These are phyloP conservation scores for Selenia dentaria DNA, from an alignment of 2,888 invertebrate species.

Conservation along the genomic window DNA sequence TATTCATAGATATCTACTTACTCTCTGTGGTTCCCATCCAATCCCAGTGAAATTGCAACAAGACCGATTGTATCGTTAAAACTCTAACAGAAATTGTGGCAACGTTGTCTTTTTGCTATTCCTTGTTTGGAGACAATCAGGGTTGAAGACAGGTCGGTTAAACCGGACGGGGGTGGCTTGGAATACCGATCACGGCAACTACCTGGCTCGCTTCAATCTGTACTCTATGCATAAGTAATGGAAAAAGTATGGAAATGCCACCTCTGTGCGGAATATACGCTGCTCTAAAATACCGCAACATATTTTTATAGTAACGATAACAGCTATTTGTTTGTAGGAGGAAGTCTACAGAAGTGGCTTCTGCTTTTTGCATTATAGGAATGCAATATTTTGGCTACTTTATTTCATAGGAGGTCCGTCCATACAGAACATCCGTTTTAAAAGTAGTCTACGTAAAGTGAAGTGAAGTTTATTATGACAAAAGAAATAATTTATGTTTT, in stretches of 20 bases:
- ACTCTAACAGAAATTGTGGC: constrained; percentile 34
- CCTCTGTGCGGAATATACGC: constrained; percentile 67
- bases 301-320: constrained; percentile 75
- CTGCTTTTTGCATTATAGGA: no score
- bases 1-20: background rate
- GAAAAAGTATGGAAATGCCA: constrained; percentile 79
- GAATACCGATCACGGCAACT: constrained; percentile 80
- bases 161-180: constrained; percentile 65
- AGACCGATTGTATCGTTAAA: constrained; percentile 32
- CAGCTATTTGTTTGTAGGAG: constrained; percentile 66
- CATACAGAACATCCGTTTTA: no score
- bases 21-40: constrained; percentile 16
- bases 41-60: constrained; percentile 27
- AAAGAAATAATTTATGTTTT: no score
- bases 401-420: no score
- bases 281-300: constrained; percentile 74
- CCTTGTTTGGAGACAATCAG: constrained; percentile 74
- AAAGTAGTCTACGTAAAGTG: no score
- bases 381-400: no score
- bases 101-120: constrained; percentile 52
- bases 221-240: constrained; percentile 83
- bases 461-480: no score
- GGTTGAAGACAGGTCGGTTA: constrained; percentile 65
- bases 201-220: constrained; percentile 79
- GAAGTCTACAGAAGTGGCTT: no score